Evolutionary conservation across 1,140 invertebrate species (phyloP), one percentile per base, ranked within the genome.

Genomic region (Copidosoma floridanum): DNA sequence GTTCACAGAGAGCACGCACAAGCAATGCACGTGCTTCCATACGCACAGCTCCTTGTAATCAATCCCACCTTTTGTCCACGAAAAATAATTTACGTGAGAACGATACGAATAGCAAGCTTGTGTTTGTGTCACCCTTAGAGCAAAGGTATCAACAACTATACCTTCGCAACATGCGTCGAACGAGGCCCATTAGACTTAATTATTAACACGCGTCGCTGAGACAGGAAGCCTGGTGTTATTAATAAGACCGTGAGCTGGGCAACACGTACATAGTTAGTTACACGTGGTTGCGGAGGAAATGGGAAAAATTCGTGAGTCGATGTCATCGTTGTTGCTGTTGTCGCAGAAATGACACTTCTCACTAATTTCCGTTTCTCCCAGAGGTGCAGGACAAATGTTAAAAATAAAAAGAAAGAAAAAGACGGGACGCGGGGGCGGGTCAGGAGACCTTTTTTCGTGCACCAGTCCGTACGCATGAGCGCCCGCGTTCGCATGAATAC

Each of bases 221-320:
- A 21, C 16, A 51, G 51, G 11, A 52, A 52, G 12, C 23, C 29
- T 59, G 53, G 44, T 52, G 18, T 16, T 38, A 53, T 59, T 46
- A 53, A 52, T 59, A 26, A 59, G 29, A 48, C 10, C 38, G 16
- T 32, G 23, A 6, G 16, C 11, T n/a, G n/a, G n/a, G n/a, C n/a
- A n/a, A n/a, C n/a, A n/a, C n/a, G n/a, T n/a, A n/a, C n/a, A n/a
- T n/a, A n/a, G n/a, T n/a, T n/a, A n/a, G n/a, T n/a, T n/a, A n/a
- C n/a, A 12, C 29, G 29, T 10, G n/a, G 7, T 16, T 18, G 8
- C 23, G 40, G 40, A 18, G 11, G 50, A 51, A 59, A 44, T 29
- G 29, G n/a, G 18, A 37, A 46, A 59, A 59, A 52, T 51, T 52
- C 48, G 29, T 59, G 57, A 52, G 4, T 21, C 11, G 38, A n/a